Evolutionary conservation across 2,113 vertebrate species (phyloP), one percentile per base, ranked within the genome.

Genomic region (Glaucomys volans): DNA sequence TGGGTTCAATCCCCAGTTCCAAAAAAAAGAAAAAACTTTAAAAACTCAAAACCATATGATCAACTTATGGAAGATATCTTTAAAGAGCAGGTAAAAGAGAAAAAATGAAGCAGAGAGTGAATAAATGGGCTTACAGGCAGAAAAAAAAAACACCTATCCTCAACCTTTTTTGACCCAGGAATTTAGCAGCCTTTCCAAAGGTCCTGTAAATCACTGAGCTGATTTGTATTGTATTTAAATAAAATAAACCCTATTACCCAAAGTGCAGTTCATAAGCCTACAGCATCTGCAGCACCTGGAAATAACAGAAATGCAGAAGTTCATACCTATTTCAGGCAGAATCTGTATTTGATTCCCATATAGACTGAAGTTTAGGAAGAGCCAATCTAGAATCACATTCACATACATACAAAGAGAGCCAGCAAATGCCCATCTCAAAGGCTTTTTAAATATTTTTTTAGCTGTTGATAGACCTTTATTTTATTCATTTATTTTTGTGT

Each of bases 101-200:
- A 76, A 42, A 76, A 95, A 71, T 5, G 52, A 87, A 88, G 47
- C 37, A 37, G 0, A 91, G 14, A 54, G 40, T 40, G 83, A 80
- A 91, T 59, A 89, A 87, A 86, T 59, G 77, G 37, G 9, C 37
- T 85, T 89, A 82, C 42, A 80, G 0, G 42, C 75, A 95, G 37
- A 86, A 62, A 24, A 79, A 24, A 79, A 4, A 59, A 3, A 47
- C 7, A 57, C 8, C 30, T 90, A 74, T 8, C 66, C 9, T 85
- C 28, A 80, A 44, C 18, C 12, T 32, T 74, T 69, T 52, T 75
- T n/a, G 42, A 85, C 37, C 52, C 28, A 90, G 37, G 12, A 95
- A 95, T 94, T 90, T 37, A 88, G 28, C 17, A 44, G 59, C 22
- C 30, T 79, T 87, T 89, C 75, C 62, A 87, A 93, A 91, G 22